A percentile compares a stretch with the other conserved stretches of the same genome.
phyloP scores from a whole-genome alignment of 92 coral and sea anemone species.

The Epizoanthus scotinus region DNA sequence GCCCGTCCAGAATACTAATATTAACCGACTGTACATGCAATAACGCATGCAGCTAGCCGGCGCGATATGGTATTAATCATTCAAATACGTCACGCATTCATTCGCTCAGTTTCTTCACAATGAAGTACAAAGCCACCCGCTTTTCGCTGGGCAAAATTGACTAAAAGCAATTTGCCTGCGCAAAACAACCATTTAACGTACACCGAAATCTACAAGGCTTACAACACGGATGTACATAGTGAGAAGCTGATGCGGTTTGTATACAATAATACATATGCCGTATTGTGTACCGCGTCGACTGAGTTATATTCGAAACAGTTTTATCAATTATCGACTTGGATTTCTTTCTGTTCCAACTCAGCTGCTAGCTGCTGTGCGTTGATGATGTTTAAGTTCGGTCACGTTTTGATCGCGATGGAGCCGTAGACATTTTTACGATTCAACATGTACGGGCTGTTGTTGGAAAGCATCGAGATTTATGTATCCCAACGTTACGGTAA shows the following conservation, averaged over 20 bases:
- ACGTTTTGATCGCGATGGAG: background rate
- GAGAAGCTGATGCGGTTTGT: background rate
- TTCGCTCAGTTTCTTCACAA: background rate
- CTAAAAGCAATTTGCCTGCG: slow-evolving; percentile 1
- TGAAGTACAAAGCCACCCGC: background rate
- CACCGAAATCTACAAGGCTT: slow-evolving; percentile 3
- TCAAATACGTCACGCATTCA: background rate
- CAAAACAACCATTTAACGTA: background rate
- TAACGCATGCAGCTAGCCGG: background rate
- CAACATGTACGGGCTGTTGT: slow-evolving; percentile 68
- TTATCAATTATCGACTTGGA: background rate
- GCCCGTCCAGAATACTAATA: no score
- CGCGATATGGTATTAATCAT: slow-evolving; percentile 22
- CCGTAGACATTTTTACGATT: background rate
- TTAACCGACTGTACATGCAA: no score
- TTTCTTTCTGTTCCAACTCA: background rate
- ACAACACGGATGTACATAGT: background rate
- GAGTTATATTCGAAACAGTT: background rate
- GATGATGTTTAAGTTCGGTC: background rate
- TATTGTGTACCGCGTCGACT: no score
- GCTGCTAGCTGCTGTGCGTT: no score
- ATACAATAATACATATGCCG: no score
- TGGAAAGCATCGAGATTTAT: slow-evolving; percentile 64
- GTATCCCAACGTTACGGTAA: slow-evolving; percentile 67
- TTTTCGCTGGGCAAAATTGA: background rate